Percentiles rank a stretch among this genome's conserved stretches.
These are phyloP conservation scores for Pristis pectinata DNA, from an alignment of 2,797 vertebrate genomes.

Conservation along the genomic window DNA sequence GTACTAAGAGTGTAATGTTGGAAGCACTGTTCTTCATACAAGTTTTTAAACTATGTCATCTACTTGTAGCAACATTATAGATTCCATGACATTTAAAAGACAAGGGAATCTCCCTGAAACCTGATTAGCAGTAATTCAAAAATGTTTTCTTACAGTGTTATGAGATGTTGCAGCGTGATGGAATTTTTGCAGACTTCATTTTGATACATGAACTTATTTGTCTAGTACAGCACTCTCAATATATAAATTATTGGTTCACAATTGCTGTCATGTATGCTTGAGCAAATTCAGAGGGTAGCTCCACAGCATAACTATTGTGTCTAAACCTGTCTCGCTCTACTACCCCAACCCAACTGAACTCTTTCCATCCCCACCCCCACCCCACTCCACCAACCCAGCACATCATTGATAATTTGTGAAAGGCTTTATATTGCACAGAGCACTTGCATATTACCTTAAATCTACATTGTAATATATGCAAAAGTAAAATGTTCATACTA, in stretches of 20 bases:
- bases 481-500: background rate
- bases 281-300: background rate
- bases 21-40: background rate
- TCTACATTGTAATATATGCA: background rate
- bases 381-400: background rate
- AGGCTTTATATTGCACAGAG: background rate
- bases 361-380: too few relatives aligned
- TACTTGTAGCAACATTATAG: too few relatives aligned
- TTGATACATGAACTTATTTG: slow-evolving; percentile 41
- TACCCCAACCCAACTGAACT: too few relatives aligned
- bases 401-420: background rate
- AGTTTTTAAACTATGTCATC: background rate
- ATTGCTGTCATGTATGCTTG: slow-evolving; percentile 47
- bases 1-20: background rate
- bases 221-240: slow-evolving; percentile 46
- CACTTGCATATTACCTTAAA: background rate
- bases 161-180: slow-evolving; percentile 39
- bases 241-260: slow-evolving; percentile 65
- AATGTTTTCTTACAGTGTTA: slow-evolving; percentile 34
- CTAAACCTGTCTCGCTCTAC: background rate
- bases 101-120: background rate
- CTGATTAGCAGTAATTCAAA: background rate
- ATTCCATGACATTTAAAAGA: too few relatives aligned
- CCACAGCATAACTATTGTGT: background rate
- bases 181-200: slow-evolving; percentile 21